Conservation (phyloP, 2,797 vertebrate species). For the Enteromius radiatus region DNA sequence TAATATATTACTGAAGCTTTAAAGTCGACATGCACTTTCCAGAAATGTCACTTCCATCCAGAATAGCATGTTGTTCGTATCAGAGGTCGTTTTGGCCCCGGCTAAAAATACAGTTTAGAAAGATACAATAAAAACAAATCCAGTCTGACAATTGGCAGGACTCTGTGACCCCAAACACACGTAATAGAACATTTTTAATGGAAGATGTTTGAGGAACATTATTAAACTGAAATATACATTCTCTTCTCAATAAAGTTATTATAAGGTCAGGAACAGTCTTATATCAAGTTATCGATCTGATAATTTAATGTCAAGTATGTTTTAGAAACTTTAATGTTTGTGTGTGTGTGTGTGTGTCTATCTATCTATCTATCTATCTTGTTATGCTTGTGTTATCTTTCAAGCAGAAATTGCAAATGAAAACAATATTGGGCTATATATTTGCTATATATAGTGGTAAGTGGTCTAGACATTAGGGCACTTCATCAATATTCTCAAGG, state of each 20-base stretch:
- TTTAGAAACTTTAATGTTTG: not conserved
- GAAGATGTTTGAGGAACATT: not conserved
- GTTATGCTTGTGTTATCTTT: not conserved
- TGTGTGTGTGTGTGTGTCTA: not conserved
- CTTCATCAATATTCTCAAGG: not conserved
- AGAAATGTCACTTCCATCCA: not conserved
- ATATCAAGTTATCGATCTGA: not conserved
- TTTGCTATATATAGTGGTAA: not conserved
- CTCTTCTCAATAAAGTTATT: not conserved
- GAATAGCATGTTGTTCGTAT: not conserved
- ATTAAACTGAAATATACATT: not conserved
- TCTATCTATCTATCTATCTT: not conserved
- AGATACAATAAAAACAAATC: not conserved
- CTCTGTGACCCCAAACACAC: not conserved
- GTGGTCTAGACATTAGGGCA: not conserved
- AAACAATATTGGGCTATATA: not conserved
- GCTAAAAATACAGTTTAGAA: not conserved
- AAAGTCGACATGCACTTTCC: not conserved
- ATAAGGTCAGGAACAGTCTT: not conserved
- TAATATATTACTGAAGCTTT: not conserved
- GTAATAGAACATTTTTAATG: not conserved
- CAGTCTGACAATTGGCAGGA: not conserved
- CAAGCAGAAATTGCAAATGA: not conserved
- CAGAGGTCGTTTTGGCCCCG: not conserved
- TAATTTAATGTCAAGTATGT: not conserved